These are phyloP conservation scores for Pilophorus perplexus DNA, from an alignment of 2,888 invertebrate genomes.

Conservation along the genomic window DNA sequence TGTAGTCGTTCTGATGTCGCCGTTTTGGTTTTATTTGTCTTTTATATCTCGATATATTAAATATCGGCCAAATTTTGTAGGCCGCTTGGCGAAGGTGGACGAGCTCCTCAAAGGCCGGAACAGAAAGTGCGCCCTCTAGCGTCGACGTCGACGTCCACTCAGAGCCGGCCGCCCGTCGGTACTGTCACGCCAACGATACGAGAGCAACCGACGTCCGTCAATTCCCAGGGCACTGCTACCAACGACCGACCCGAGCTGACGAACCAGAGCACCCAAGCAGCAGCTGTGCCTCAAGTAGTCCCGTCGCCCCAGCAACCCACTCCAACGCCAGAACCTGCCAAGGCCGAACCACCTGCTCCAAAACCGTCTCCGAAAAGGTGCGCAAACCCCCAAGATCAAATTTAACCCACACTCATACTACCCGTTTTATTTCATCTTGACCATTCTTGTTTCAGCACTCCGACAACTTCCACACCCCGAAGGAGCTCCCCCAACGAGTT, in stretches of 20 bases:
- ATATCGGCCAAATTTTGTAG: neutral
- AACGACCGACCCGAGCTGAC: constrained; percentile 20
- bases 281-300: neutral
- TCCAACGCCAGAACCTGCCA: neutral
- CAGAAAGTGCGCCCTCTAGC: constrained; percentile 48
- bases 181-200: constrained; percentile 59
- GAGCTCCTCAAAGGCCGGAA: constrained; percentile 45
- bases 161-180: constrained; percentile 55
- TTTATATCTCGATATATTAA: no score
- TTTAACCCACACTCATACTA: no score
- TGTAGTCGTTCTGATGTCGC: neutral
- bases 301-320: neutral
- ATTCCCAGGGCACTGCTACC: constrained; percentile 32
- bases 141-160: constrained; percentile 8
- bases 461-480: neutral
- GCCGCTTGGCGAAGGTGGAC: constrained; percentile 17
- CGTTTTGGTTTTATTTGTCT: constrained; percentile 1
- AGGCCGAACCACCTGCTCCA: constrained; percentile 18
- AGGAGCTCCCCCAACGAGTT: constrained; percentile 40
- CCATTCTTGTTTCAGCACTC: neutral
- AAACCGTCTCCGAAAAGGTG: constrained; percentile 47
- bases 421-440: neutral
- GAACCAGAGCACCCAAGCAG: constrained; percentile 40
- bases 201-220: constrained; percentile 49
- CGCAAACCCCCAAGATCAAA: neutral